Conservation (phyloP, 1,140 invertebrate species). For the Drosophila pallidifrons region DNA sequence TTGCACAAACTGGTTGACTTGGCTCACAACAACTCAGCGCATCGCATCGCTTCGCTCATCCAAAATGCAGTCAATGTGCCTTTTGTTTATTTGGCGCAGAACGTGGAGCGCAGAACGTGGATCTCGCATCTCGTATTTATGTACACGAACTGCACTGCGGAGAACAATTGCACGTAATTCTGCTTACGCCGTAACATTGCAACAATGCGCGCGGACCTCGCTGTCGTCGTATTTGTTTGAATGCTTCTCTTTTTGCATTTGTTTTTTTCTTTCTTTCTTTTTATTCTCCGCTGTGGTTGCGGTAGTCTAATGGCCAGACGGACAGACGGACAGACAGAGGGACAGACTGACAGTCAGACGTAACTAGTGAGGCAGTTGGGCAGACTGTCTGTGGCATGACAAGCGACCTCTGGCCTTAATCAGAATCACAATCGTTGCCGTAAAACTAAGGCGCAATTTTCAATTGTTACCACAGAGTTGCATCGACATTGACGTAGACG, state of each 20-base stretch:
- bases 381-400: slow-evolving; percentile 11
- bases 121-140: slow-evolving; percentile 63
- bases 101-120: slow-evolving; percentile 24
- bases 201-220: slow-evolving; percentile 58
- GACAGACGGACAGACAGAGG: slow-evolving; percentile 13
- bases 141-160: slow-evolving; percentile 74
- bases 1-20: slow-evolving; percentile 46
- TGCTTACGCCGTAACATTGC: slow-evolving; percentile 79
- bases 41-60: slow-evolving; percentile 55
- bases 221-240: slow-evolving; percentile 60
- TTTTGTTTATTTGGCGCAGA: slow-evolving; percentile 74
- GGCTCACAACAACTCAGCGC: slow-evolving; percentile 1
- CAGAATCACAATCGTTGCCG: slow-evolving; percentile 73
- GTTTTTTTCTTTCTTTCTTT: slow-evolving; percentile 7
- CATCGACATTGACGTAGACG: slow-evolving; percentile 29
- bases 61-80: slow-evolving; percentile 79
- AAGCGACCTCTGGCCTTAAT: slow-evolving; percentile 71
- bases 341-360: slow-evolving; percentile 21
- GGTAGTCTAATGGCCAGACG: slow-evolving; percentile 60
- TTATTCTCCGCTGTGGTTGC: slow-evolving; percentile 62
- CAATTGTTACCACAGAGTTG: slow-evolving; percentile 51
- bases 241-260: slow-evolving; percentile 15
- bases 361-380: not conserved
- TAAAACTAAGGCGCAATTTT: slow-evolving; percentile 71
- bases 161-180: slow-evolving; percentile 84